A percentile compares a stretch with the other conserved stretches of the same genome.
phyloP scores from a whole-genome alignment of 1,140 invertebrate genomes.

The Marisa cornuarietis region DNA sequence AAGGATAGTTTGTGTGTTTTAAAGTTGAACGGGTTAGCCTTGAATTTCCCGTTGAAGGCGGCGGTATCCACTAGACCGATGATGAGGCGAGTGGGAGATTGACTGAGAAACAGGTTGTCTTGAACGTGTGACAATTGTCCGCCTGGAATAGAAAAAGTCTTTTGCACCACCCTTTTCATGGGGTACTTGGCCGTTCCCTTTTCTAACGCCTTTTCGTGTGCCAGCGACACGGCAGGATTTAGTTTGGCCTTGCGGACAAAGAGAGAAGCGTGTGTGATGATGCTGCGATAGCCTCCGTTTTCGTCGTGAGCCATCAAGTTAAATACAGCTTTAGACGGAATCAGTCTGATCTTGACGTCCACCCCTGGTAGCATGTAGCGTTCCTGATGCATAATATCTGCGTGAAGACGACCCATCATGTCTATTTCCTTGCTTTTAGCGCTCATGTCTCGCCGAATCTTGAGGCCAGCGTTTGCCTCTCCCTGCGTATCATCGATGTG shows the following conservation, averaged over 20 bases:
- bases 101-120: conserved; percentile 19
- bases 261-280: background rate
- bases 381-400: conserved; percentile 9
- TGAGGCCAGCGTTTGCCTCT: background rate
- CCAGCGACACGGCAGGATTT: background rate
- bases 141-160: background rate
- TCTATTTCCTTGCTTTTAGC: conserved; percentile 1
- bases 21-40: conserved; percentile 13
- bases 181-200: conserved; percentile 11
- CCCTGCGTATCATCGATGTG: background rate
- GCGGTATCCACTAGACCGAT: conserved; percentile 5
- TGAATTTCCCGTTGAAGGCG: conserved; percentile 11
- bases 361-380: background rate
- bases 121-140: background rate
- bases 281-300: background rate
- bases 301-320: conserved; percentile 4
- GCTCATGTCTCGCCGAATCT: background rate
- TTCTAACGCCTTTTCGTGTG: conserved; percentile 10
- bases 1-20: background rate
- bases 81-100: background rate
- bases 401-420: conserved; percentile 13
- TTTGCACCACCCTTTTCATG: background rate
- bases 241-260: conserved; percentile 16
- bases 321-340: background rate
- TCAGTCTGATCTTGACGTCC: conserved; percentile 7